phyloP scores from a whole-genome alignment of 2,888 invertebrate genomes.

The Brachyptera putata region DNA sequence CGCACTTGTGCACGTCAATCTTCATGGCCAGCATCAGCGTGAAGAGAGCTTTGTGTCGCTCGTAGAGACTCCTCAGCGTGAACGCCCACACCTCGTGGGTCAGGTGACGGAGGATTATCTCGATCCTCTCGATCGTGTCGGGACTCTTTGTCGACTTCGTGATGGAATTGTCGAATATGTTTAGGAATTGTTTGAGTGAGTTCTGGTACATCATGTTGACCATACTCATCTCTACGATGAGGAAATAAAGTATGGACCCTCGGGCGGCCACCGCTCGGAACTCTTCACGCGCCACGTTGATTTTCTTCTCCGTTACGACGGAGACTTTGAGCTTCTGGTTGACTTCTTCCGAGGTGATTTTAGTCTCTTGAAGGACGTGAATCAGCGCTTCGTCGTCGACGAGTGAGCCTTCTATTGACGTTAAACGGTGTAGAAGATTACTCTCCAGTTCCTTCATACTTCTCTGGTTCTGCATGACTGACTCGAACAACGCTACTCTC shows the following conservation, averaged over 20 bases:
- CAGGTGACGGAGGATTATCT: constrained; percentile 81
- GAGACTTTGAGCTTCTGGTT: constrained; percentile 90
- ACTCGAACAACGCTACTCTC: constrained; percentile 86
- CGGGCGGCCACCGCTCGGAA: constrained; percentile 92
- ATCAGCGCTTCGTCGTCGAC: constrained; percentile 96
- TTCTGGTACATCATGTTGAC: constrained; percentile 98
- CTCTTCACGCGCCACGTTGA: constrained; percentile 89
- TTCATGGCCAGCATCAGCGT: constrained; percentile 94
- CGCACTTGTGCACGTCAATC: constrained; percentile 42
- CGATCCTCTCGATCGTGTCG: constrained; percentile 79
- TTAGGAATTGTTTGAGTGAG: constrained; percentile 88
- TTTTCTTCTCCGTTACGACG: constrained; percentile 90
- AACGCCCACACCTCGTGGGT: constrained; percentile 92
- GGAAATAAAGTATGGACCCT: constrained; percentile 90
- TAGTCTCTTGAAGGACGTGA: constrained; percentile 79
- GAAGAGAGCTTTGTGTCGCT: constrained; percentile 87
- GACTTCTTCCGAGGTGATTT: constrained; percentile 89
- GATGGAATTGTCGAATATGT: constrained; percentile 90
- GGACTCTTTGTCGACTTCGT: constrained; percentile 83
- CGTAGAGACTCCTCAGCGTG: constrained; percentile 87
- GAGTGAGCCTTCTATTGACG: constrained; percentile 79
- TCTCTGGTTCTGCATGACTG: constrained; percentile 93
- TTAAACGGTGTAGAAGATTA: constrained; percentile 84
- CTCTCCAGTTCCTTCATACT: constrained; percentile 95
- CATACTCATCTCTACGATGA: constrained; percentile 96